Base-by-base conservation (phyloP, 2,888 invertebrate genomes). In the Pteria penguin region DNA sequence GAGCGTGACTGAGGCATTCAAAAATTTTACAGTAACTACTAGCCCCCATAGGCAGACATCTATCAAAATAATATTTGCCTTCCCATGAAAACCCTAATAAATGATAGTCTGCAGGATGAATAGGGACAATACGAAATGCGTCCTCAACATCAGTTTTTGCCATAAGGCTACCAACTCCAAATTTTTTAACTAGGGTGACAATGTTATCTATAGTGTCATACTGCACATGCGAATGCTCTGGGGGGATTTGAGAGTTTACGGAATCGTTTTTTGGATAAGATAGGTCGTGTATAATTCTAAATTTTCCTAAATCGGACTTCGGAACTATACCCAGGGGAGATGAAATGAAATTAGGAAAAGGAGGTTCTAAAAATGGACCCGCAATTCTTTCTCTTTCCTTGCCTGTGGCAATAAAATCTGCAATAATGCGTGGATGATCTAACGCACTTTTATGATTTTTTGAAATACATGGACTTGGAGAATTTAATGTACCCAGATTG, bases 241-340 rank as follows among this genome's bases (percentile, higher is more conserved):
- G 26, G 26, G 26, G 61, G n/a, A 61, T 61, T 27, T 27, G 14
- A 24, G 61, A 26, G 29, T 61, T 61, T 27, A 61, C 61, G 5
- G 61, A 61, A 61, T 61, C 29, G 29, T 29, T 29, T 27, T 27
- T 4, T 24, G 61, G 61, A 29, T 27, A 61, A 61, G 61, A 61
- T 26, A 61, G 61, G 27, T 61, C 61, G 29, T 61, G 27, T 61
- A 61, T 61, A 26, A 61, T 27, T 61, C 61, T 26, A 27, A 61
- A 61, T 61, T 27, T 61, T n/a, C 61, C 61, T 4, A 29, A 29
- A 61, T 61, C 61, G n/a, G 61, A 61, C 29, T 61, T 61, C 14
- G 61, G 61, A 8, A 61, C 60, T n/a, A n/a, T n/a, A 11, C 24
- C 58, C 26, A 22, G 14, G 26, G 58, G 58, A n/a, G n/a, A n/a